Base-by-base conservation (phyloP, 2,888 invertebrate species). In the Amiota mariae region DNA sequence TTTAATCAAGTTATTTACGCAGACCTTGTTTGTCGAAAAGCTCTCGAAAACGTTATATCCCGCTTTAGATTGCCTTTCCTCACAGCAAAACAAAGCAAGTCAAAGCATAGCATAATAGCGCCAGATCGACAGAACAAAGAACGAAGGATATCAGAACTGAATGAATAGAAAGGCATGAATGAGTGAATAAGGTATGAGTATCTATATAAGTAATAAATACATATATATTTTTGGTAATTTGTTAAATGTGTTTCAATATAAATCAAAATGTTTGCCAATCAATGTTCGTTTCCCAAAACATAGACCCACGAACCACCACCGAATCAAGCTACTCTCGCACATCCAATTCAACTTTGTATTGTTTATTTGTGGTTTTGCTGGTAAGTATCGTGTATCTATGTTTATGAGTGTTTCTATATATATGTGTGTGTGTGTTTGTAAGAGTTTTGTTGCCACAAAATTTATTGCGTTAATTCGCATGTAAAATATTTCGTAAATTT, bases 391-490 rank as follows among this genome's bases (percentile, higher is more conserved):
- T 13, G 24, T 59, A 70, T 61, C 36, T 63, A 54, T 13, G 49
- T 47, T 72, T 74, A 67, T 70, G 71, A 36, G 77, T 75, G 75
- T 79, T 72, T 61, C 36, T 63, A 54, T 13, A 24, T 56, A 49
- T 67, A 9, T 15, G 13, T 57, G 4, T 57, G 13, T 10, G 15
- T 67, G 18, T 66, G 49, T 67, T 20, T 36, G 18, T 36, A 36
- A 49, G 36, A 36, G 36, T 36, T 36, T 36, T 36, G 36, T 36
- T 36, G 36, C 36, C 46, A 20, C 20, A 64, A 77, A 85, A 83
- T 83, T 83, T 83, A 83, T 83, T 83, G 84, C 83, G 76, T 85
- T 83, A 83, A 83, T 85, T 86, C 83, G 81, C 85, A 83, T 86
- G 82, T 85, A 83, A 83, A 83, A 82, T 82, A 81, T 85, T 80